Percentiles rank a stretch among this genome's conserved stretches.
These are phyloP conservation scores for Crotalus tigris DNA, from an alignment of 2,113 vertebrate genomes.

Conservation along the genomic window DNA sequence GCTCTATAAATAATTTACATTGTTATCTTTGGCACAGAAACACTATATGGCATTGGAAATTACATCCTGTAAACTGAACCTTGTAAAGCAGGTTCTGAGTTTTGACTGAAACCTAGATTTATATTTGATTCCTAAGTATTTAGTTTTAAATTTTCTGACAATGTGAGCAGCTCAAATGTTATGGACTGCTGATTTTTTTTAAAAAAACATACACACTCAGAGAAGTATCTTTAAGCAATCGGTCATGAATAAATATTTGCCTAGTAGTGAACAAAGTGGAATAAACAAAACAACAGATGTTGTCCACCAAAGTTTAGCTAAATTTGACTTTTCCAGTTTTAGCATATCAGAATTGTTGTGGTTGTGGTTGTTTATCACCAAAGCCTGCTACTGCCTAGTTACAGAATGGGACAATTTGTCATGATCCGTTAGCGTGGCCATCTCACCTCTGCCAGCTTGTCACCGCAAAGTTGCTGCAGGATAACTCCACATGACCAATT, in stretches of 20 bases:
- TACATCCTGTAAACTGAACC: neutral
- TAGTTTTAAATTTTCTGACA: neutral
- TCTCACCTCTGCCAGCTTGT: neutral
- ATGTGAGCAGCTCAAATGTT: neutral
- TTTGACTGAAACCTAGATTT: neutral
- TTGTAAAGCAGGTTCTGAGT: neutral
- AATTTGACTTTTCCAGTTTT: neutral
- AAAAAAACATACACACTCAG: neutral
- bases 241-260: conserved; percentile 7
- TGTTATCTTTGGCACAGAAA: neutral
- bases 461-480: neutral
- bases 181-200: neutral
- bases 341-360: conserved; percentile 10
- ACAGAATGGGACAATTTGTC: neutral
- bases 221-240: neutral
- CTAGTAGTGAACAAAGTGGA: conserved; percentile 19
- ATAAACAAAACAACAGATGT: neutral
- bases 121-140: neutral
- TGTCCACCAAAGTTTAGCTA: neutral
- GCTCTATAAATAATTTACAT: neutral
- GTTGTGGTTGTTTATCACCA: neutral
- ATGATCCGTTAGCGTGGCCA: neutral
- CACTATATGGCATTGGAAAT: neutral
- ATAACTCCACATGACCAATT: neutral
- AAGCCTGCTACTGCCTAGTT: neutral